Percentiles rank a stretch among this genome's conserved stretches.
These are phyloP conservation scores for Drosophila emarginata DNA, from an alignment of 2,888 invertebrate genomes.

Conservation along the genomic window DNA sequence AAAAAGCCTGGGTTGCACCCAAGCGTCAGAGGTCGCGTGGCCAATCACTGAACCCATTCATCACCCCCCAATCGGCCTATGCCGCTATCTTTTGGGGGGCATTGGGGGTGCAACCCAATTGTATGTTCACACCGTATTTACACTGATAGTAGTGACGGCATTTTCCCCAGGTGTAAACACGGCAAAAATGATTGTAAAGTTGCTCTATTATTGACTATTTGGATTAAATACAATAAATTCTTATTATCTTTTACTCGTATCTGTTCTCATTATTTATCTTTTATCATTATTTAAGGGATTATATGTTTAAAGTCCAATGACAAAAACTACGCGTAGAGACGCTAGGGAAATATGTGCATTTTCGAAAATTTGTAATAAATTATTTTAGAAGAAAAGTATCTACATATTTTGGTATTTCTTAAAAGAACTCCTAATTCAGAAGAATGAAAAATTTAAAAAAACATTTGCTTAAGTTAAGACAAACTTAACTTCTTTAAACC, in stretches of 20 bases:
- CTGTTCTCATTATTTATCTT: background rate
- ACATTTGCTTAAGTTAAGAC: too few species aligned
- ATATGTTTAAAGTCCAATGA: too few species aligned
- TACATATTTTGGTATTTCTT: too few species aligned
- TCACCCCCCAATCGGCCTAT: background rate
- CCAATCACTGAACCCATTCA: constrained; percentile 1
- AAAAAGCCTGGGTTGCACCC: constrained; percentile 22
- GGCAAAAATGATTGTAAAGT: background rate
- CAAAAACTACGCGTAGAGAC: too few species aligned
- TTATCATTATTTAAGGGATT: too few species aligned
- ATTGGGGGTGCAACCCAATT: constrained; percentile 37
- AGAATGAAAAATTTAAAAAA: too few species aligned
- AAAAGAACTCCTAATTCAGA: too few species aligned
- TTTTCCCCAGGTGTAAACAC: background rate
- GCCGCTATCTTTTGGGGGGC: background rate
- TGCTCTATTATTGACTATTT: background rate
- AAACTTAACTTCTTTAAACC: too few species aligned
- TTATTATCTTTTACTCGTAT: background rate
- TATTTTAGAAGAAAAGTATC: too few species aligned
- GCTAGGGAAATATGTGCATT: too few species aligned
- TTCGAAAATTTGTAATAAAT: too few species aligned
- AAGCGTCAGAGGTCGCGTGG: constrained; percentile 46
- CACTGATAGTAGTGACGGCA: background rate
- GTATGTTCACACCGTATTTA: constrained; percentile 40
- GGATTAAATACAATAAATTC: too few species aligned